Percentiles rank a stretch among this genome's conserved stretches.
These are phyloP conservation scores for Cyanoliseus patagonus DNA, from an alignment of 2,113 vertebrate species.

Conservation along the genomic window DNA sequence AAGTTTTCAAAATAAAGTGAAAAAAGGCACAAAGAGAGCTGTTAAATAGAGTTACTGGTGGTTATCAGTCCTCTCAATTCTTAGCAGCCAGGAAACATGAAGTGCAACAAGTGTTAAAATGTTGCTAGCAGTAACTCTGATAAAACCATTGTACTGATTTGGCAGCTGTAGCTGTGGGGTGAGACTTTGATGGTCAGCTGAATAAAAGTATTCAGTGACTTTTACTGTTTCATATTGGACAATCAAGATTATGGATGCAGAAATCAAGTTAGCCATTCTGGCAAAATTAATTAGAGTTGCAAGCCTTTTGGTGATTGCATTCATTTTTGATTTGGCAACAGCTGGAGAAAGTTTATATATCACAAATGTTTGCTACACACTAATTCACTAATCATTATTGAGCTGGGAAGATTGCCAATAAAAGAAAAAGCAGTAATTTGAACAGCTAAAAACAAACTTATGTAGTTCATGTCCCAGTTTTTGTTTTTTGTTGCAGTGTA, in stretches of 20 bases:
- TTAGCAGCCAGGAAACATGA: background rate
- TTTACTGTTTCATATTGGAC: background rate
- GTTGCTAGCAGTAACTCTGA: background rate
- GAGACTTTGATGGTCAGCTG: background rate
- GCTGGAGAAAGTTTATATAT: slow-evolving; percentile 20
- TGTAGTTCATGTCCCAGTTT: background rate
- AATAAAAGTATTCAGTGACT: background rate
- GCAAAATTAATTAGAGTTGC: slow-evolving; percentile 20
- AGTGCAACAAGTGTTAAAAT: background rate
- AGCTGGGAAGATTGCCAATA: slow-evolving; percentile 7
- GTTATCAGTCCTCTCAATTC: background rate
- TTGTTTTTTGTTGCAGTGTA: background rate
- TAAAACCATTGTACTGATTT: background rate
- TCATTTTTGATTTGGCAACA: slow-evolving; percentile 24
- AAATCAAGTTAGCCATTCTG: background rate
- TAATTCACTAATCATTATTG: slow-evolving; percentile 29
- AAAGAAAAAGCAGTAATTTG: background rate
- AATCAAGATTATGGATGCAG: background rate
- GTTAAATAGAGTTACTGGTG: background rate
- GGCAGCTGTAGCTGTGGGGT: background rate
- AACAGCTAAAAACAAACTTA: background rate
- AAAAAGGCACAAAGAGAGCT: background rate
- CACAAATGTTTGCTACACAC: slow-evolving; percentile 16
- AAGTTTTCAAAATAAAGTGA: background rate
- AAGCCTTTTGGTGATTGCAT: background rate